A percentile compares a stretch with the other conserved stretches of the same genome.
Conservation (phyloP, 2,113 vertebrate species). For the Dolichotis patagonum region DNA sequence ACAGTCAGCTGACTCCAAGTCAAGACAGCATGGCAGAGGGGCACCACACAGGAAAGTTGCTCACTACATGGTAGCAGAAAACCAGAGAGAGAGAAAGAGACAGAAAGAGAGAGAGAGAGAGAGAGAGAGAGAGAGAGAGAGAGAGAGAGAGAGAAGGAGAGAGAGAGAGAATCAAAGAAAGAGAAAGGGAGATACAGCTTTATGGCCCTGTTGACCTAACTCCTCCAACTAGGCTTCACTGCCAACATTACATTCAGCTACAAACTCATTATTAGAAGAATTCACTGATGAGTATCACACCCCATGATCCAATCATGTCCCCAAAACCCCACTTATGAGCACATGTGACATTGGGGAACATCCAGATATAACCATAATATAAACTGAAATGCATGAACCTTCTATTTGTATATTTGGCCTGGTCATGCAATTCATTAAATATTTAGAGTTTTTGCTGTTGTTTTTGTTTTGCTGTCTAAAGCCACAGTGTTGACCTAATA, state of each 20-base stretch:
- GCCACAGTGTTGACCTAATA: neutral
- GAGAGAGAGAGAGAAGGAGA: neutral
- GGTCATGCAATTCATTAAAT: neutral
- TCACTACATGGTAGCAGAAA: neutral
- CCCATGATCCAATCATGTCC: neutral
- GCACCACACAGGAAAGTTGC: neutral
- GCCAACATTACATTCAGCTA: neutral
- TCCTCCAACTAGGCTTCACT: neutral
- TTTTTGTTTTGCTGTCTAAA: neutral
- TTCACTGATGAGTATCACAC: neutral
- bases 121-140: neutral
- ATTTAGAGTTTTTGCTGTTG: neutral
- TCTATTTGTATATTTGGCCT: neutral
- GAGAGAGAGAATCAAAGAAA: neutral
- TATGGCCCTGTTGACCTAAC: neutral
- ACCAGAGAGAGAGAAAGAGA: fast-evolving
- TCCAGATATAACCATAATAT: neutral
- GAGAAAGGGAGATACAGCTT: neutral
- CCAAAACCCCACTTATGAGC: neutral
- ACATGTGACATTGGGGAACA: neutral
- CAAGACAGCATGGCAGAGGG: neutral
- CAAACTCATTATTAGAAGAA: neutral
- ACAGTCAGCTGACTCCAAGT: neutral
- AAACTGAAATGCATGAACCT: neutral
- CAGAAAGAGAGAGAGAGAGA: neutral